Conservation (phyloP, 2,113 vertebrate genomes). For the Pampusana beccarii region DNA sequence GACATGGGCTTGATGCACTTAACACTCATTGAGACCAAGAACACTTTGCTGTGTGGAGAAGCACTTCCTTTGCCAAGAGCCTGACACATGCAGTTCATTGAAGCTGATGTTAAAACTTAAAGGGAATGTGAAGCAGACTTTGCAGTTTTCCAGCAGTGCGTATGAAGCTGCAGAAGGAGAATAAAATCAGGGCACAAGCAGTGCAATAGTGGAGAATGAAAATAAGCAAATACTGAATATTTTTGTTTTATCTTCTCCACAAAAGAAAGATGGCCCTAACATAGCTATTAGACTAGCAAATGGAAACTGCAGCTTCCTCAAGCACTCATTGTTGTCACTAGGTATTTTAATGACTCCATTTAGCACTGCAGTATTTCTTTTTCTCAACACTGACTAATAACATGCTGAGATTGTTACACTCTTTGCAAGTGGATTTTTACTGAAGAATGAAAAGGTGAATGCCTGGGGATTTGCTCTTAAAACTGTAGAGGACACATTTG, state of each 20-base stretch:
- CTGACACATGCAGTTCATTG: background rate
- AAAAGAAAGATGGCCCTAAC: background rate
- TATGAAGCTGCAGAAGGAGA: background rate
- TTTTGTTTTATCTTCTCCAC: background rate
- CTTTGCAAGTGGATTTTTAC: conserved; percentile 27
- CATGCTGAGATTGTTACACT: conserved; percentile 40
- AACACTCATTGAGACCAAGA: background rate
- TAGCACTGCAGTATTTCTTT: conserved; percentile 26
- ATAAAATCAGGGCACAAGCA: background rate
- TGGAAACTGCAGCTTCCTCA: conserved; percentile 7
- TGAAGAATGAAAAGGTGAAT: conserved; percentile 20
- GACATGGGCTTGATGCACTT: background rate
- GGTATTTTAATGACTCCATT: conserved; percentile 58
- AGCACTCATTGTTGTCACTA: conserved; percentile 1
- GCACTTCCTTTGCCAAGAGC: background rate
- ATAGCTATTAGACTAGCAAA: conserved; percentile 30
- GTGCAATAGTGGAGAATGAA: background rate
- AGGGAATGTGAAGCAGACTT: background rate
- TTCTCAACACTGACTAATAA: conserved; percentile 49
- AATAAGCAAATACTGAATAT: background rate
- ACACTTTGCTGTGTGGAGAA: background rate
- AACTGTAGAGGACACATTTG: background rate
- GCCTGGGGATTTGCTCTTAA: conserved; percentile 44
- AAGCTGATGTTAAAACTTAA: background rate
- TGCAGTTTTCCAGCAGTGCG: background rate